These are phyloP conservation scores for Conopomorpha cramerella DNA, from an alignment of 1,140 invertebrate genomes.

Conservation along the genomic window DNA sequence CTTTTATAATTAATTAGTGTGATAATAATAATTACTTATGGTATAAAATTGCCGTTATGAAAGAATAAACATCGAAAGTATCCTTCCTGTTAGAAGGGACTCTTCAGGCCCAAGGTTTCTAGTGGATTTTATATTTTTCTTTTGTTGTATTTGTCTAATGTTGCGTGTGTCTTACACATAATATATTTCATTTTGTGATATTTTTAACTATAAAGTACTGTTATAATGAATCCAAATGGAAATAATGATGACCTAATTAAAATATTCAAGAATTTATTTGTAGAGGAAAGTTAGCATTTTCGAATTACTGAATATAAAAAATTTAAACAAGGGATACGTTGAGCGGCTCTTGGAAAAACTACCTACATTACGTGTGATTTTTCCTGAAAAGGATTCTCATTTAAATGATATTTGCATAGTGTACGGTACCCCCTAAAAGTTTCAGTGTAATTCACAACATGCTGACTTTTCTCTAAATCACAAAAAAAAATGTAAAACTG, in stretches of 20 bases:
- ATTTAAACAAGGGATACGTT: too few relatives aligned
- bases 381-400: too few relatives aligned
- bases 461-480: too few relatives aligned
- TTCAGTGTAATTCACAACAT: too few relatives aligned
- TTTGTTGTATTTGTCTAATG: slow-evolving; percentile 61
- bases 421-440: too few relatives aligned
- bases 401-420: too few relatives aligned
- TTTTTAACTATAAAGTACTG: slow-evolving; percentile 62
- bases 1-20: slow-evolving; percentile 61
- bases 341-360: too few relatives aligned
- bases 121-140: slow-evolving; percentile 59
- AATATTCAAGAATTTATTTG: slow-evolving; percentile 61
- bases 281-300: too few relatives aligned
- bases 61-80: slow-evolving; percentile 62
- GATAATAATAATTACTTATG: slow-evolving; percentile 55
- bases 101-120: slow-evolving; percentile 56
- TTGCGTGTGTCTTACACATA: slow-evolving; percentile 61
- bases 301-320: too few relatives aligned
- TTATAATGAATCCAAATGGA: slow-evolving; percentile 58
- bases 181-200: slow-evolving; percentile 64
- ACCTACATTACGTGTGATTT: too few relatives aligned
- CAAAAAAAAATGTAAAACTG: slow-evolving; percentile 61
- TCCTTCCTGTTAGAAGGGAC: slow-evolving; percentile 61
- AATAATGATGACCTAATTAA: slow-evolving; percentile 59
- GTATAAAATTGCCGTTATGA: slow-evolving; percentile 57